Conservation (phyloP, 2,888 invertebrate genomes). For the Nymphalis c-album region DNA sequence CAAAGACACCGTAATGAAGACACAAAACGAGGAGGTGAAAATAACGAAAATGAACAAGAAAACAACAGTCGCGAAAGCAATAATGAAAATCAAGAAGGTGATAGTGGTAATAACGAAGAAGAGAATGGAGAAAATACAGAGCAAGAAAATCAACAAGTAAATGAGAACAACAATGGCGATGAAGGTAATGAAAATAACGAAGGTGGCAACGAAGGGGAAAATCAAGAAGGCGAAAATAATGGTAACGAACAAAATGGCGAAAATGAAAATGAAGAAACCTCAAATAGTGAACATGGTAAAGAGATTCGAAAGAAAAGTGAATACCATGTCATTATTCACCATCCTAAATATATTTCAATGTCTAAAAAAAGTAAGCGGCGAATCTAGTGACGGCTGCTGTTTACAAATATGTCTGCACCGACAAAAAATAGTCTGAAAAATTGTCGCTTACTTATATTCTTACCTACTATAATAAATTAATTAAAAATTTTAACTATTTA, state of each 20-base stretch:
- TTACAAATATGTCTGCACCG: background rate
- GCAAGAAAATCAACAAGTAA: background rate
- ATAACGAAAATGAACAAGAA: constrained; percentile 14
- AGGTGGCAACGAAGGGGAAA: constrained; percentile 11
- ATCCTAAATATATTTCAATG: constrained; percentile 31
- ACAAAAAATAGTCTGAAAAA: background rate
- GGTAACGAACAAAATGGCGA: constrained; percentile 15
- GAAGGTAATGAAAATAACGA: constrained; percentile 12
- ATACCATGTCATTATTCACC: constrained; percentile 36
- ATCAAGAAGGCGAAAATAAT: constrained; percentile 10
- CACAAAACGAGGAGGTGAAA: constrained; percentile 3
- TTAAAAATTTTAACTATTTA: background rate
- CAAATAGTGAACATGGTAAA: constrained; percentile 14
- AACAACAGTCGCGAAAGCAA: background rate
- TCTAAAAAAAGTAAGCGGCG: constrained; percentile 6
- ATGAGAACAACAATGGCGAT: constrained; percentile 1
- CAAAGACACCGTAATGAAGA: background rate
- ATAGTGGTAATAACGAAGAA: background rate
- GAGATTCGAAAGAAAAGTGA: constrained; percentile 14
- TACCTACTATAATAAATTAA: constrained; percentile 2
- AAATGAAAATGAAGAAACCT: constrained; percentile 18
- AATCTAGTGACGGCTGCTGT: no score
- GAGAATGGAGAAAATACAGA: constrained; percentile 1
- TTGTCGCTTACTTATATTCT: background rate
- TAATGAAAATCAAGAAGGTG: constrained; percentile 6